Base-by-base conservation (phyloP, 2,113 vertebrate species). In the Nothocercus nigrocapillus region DNA sequence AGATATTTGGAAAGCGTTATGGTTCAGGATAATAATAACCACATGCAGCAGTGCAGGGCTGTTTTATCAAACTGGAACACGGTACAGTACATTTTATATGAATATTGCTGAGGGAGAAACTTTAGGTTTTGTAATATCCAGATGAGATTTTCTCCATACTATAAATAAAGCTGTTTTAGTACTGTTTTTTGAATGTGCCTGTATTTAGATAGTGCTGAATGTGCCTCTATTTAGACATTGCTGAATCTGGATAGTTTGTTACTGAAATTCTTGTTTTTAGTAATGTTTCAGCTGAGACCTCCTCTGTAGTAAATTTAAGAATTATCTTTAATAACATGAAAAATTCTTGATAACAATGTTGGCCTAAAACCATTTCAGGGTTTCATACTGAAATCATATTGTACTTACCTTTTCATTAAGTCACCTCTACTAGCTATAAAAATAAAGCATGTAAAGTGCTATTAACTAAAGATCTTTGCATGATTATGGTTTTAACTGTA, bases 21-120 rank as follows among this genome's bases (percentile, higher is more conserved):
- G 98, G 89, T 98, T 99, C 97, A 98, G 99, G 51, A 98, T 99
- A 14, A 97, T 99, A 58, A 97, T 99, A 93, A 98, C 98, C 82
- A 99, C 99, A 1, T 99, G 99, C 93, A 98, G 97, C 96, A 99
- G 98, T 7, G 98, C 99, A 3, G 99, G 98, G 63, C 97, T 99
- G 96, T 98, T 99, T 83, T 98, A 99, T 90, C 99, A 99, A 84
- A 95, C 98, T 27, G 98, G 98, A 89, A 77, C 98, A 88, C 97
- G 98, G 99, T 99, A 92, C 94, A 97, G 99, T 99, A 95, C 97
- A 80, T 1, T 5, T 36, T 11, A 40, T 10, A 16, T 7, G 13
- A 85, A 4, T 74, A 17, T 59, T 9, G 11, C 17, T 24, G 62
- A 77, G 24, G 21, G 14, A 22, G 13, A 47, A 32, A 54, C 53